Evolutionary conservation across 2,888 invertebrate genomes (phyloP).

Genomic region (Campoplex nolae): DNA sequence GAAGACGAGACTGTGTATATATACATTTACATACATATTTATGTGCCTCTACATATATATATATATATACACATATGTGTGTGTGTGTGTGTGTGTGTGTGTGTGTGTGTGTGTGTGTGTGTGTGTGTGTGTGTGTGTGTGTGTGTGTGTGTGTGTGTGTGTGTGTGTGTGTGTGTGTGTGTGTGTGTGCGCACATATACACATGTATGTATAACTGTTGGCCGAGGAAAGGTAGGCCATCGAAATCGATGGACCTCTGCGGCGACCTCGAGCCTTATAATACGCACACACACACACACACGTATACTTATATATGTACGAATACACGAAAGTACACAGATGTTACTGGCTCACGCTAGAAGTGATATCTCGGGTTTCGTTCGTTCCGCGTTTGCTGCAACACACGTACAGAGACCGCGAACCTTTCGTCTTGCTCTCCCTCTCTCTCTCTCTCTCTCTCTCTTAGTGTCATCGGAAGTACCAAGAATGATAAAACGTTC

Average conservation of each 20-base stretch:
- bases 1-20: conserved; percentile 39
- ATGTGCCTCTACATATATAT: neutral
- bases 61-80: neutral
- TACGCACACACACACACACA: conserved; percentile 19
- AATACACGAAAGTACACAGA: conserved; percentile 5
- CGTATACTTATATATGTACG: neutral
- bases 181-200: neutral
- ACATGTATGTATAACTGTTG: conserved; percentile 61
- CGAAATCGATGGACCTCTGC: conserved; percentile 76
- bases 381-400: conserved; percentile 61
- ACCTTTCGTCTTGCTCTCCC: conserved; percentile 30
- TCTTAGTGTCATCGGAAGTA: conserved; percentile 51
- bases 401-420: conserved; percentile 35
- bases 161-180: neutral
- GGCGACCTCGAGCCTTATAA: conserved; percentile 66
- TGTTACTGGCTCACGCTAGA: conserved; percentile 48
- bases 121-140: neutral
- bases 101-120: neutral
- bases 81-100: neutral
- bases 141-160: too few species aligned
- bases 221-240: conserved; percentile 73
- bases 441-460: neutral
- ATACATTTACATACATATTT: conserved; percentile 3
- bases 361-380: conserved; percentile 61
- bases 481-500: conserved; percentile 62